Evolutionary conservation across 2,888 invertebrate species (phyloP), one percentile per base, ranked within the genome.

Genomic region (Parapristionchus giblindavisi): DNA sequence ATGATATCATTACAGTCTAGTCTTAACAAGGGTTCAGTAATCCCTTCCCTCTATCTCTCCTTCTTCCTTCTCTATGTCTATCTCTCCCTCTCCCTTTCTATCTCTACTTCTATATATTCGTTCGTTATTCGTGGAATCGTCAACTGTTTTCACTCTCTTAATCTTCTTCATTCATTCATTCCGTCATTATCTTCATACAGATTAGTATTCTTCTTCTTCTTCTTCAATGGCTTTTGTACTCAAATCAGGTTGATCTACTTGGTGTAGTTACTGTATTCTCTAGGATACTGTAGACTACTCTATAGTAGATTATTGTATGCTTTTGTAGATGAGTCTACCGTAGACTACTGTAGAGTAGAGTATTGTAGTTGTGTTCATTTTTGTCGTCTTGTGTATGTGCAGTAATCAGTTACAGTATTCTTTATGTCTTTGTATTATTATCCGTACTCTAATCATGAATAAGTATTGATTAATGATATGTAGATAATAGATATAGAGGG

Each of bases 201-300:
- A 63, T 40, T 63, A 1, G 34, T 40, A 40, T 14, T 36, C 38
- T 40, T 61, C 60, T 40, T 54, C 71, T 61, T 65, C 70, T 43
- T 38, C 60, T 29, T 61, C 34, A 65, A 79, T 79, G 79, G 74
- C 79, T 29, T 79, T 79, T 48, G 76, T 79, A 34, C 73, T 79
- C 71, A 77, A 77, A 36, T 78, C 79, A 78, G 79, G 79, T 79
- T 77, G 51, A 77, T 77, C 34, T 40, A 43, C 27, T 36, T 68
- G 56, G 32, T 56, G 21, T 36, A 72, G 34, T 54, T 36, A 40
- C 24, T 51, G 51, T 72, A 32, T 65, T n/a, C 38, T 27, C 56
- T 43, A 38, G 24, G 21, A 61, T 61, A 61, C 61, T n/a, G 38
- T 61, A 61, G 38, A 17, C 63, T 40, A 54, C 24, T 54, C 27